A percentile compares a stretch with the other conserved stretches of the same genome.
Conservation (phyloP, 2,797 vertebrate genomes). For the Triplophysa yarkandensis region DNA sequence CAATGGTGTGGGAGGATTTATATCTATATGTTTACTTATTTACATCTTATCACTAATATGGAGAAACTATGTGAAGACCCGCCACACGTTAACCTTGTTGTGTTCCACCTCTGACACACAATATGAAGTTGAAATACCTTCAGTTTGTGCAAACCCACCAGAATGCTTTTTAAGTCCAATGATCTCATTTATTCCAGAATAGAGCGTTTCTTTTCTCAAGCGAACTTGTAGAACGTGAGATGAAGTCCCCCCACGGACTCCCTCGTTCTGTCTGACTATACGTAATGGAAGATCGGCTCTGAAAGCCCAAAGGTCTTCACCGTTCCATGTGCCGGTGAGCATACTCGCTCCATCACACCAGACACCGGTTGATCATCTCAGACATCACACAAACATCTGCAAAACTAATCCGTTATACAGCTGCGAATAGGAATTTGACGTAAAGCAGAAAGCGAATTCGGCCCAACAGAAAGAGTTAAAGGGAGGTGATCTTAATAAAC, state of each 20-base stretch:
- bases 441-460: slow-evolving; percentile 6
- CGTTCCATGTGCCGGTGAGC: background rate
- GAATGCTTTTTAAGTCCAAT: too few relatives aligned
- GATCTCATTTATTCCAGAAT: background rate
- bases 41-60: too few relatives aligned
- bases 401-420: too few relatives aligned
- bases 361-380: background rate
- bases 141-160: background rate
- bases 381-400: background rate
- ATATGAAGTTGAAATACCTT: too few relatives aligned
- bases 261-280: slow-evolving; percentile 79
- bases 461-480: slow-evolving; percentile 37
- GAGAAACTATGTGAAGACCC: too few relatives aligned
- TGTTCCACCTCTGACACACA: background rate
- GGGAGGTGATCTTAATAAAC: slow-evolving; percentile 55
- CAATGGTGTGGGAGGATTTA: background rate
- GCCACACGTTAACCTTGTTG: background rate
- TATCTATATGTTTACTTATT: too few relatives aligned
- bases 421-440: background rate
- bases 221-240: background rate
- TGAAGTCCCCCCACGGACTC: slow-evolving; percentile 80
- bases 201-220: background rate
- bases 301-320: slow-evolving; percentile 59
- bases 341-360: slow-evolving; percentile 10
- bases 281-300: slow-evolving; percentile 90